Percentiles rank a stretch among this genome's conserved stretches.
phyloP scores from a whole-genome alignment of 2,797 vertebrate species.

The Enteromius unitaeniatus region DNA sequence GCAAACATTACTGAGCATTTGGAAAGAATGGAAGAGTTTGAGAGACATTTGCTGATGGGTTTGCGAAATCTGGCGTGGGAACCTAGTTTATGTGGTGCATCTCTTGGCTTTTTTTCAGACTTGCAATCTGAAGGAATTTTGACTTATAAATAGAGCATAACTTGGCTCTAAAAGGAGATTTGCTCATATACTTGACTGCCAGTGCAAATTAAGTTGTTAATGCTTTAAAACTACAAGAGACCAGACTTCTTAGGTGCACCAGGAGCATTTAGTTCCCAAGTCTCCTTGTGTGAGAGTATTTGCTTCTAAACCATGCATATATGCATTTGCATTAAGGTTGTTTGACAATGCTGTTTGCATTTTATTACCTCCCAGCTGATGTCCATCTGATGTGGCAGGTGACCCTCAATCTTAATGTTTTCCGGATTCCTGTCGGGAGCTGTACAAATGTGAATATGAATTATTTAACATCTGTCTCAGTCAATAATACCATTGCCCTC shows the following conservation, averaged over 20 bases:
- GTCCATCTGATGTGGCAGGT: constrained; percentile 90
- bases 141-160: constrained; percentile 20
- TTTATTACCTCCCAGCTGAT: constrained; percentile 92
- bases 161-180: constrained; percentile 13
- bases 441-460: constrained; percentile 68
- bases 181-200: constrained; percentile 21
- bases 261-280: neutral
- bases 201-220: neutral
- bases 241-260: constrained; percentile 4
- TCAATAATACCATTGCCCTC: constrained; percentile 33
- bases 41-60: constrained; percentile 27
- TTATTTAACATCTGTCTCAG: constrained; percentile 49
- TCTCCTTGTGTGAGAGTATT: neutral
- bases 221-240: neutral
- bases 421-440: constrained; percentile 92
- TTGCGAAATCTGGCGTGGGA: constrained; percentile 1
- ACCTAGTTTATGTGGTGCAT: constrained; percentile 20
- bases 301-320: constrained; percentile 13
- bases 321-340: constrained; percentile 13
- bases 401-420: constrained; percentile 86
- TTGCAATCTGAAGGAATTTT: constrained; percentile 8
- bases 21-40: neutral
- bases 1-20: constrained; percentile 21
- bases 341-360: constrained; percentile 23
- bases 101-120: constrained; percentile 9